Percentiles rank a stretch among this genome's conserved stretches.
Conservation (phyloP, 2,888 invertebrate genomes). For the Liodrosophila aerea region DNA sequence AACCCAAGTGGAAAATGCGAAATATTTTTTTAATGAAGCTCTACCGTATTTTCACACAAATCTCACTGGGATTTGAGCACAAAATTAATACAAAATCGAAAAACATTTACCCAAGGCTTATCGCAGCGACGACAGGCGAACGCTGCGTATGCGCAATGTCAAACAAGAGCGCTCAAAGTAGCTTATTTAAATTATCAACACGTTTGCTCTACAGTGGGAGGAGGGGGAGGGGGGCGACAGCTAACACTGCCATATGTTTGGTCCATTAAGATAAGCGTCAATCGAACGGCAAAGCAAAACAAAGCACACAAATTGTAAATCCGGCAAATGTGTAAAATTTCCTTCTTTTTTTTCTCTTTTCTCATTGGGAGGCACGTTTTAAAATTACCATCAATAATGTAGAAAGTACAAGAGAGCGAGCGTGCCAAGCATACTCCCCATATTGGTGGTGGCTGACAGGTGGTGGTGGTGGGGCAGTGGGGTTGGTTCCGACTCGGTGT, state of each 20-base stretch:
- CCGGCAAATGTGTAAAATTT: constrained; percentile 76
- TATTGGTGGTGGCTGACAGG: neutral
- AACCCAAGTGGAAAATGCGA: constrained; percentile 18
- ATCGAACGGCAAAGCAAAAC: constrained; percentile 61
- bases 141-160: constrained; percentile 75
- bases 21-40: constrained; percentile 67
- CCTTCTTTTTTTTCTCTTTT: constrained; percentile 21
- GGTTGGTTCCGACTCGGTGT: constrained; percentile 38
- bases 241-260: constrained; percentile 68
- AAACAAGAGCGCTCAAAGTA: constrained; percentile 58
- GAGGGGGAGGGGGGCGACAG: neutral
- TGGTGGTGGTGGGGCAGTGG: constrained; percentile 2
- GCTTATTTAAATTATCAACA: constrained; percentile 79
- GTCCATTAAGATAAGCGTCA: constrained; percentile 79
- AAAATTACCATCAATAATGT: constrained; percentile 78
- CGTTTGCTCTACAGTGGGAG: constrained; percentile 39
- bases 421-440: too few relatives aligned
- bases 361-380: constrained; percentile 76
- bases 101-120: constrained; percentile 74
- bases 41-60: constrained; percentile 31
- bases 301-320: constrained; percentile 70
- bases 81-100: constrained; percentile 74
- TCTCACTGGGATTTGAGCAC: constrained; percentile 66
- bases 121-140: constrained; percentile 62
- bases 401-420: constrained; percentile 33